phyloP scores from a whole-genome alignment of 2,888 invertebrate genomes.

The Phyto melanocephala region DNA sequence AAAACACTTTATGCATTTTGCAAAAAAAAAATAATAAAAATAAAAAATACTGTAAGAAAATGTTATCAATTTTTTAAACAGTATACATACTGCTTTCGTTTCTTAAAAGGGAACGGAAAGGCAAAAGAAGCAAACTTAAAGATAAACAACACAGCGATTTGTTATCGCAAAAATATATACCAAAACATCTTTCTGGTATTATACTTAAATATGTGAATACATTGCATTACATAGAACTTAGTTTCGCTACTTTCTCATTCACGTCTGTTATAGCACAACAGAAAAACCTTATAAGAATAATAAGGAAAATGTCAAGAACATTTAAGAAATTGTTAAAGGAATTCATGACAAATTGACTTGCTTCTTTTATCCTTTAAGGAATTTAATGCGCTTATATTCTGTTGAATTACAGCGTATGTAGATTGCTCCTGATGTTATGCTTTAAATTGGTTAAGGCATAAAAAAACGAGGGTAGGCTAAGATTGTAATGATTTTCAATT shows the following conservation, averaged over 20 bases:
- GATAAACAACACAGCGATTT: constrained; percentile 43
- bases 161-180: constrained; percentile 40
- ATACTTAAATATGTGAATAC: too few relatives aligned
- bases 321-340: constrained; percentile 16
- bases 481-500: too few relatives aligned
- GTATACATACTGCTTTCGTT: constrained; percentile 33
- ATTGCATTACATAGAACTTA: too few relatives aligned
- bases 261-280: too few relatives aligned
- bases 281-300: constrained; percentile 11
- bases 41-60: constrained; percentile 31
- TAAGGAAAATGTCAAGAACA: constrained; percentile 51
- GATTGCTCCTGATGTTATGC: constrained; percentile 19
- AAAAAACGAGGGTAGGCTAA: background rate
- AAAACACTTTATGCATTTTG: constrained; percentile 51
- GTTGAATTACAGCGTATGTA: background rate
- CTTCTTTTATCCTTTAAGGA: background rate
- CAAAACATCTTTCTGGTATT: constrained; percentile 9
- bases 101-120: background rate
- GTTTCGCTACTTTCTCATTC: too few relatives aligned
- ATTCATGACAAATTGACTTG: background rate
- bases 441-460: background rate
- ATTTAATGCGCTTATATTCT: constrained; percentile 17
- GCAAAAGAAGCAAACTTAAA: constrained; percentile 3
- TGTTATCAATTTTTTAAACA: constrained; percentile 42
- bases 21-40: background rate